Evolutionary conservation across 2,888 invertebrate genomes (phyloP).

Genomic region (Cosmia pyralina): DNA sequence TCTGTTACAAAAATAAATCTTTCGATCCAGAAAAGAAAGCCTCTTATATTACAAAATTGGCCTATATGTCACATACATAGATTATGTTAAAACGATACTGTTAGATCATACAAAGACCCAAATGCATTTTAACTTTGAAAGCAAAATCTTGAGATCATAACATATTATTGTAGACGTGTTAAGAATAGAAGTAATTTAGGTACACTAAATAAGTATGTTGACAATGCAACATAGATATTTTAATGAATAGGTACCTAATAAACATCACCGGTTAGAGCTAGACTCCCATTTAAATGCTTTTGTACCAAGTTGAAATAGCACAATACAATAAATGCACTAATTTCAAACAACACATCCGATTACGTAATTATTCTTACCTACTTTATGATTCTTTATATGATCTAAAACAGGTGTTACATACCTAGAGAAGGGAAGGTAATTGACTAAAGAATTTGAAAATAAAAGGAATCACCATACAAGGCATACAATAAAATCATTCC

Average conservation of each 20-base stretch:
- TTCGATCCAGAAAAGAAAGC: conserved; percentile 72
- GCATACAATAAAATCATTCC: conserved; percentile 23
- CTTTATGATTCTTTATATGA: conserved; percentile 51
- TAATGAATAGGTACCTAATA: background rate
- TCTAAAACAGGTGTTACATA: conserved; percentile 40
- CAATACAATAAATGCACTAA: conserved; percentile 7
- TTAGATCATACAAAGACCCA: conserved; percentile 63
- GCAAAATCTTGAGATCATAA: conserved; percentile 40
- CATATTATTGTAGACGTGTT: background rate
- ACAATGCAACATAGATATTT: background rate
- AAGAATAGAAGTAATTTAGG: background rate
- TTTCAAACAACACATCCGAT: background rate
- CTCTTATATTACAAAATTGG: conserved; percentile 60
- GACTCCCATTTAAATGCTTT: background rate
- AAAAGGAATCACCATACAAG: conserved; percentile 8
- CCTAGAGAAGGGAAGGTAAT: conserved; percentile 54
- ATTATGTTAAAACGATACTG: conserved; percentile 44
- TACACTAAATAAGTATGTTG: background rate
- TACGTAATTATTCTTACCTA: background rate
- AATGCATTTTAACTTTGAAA: conserved; percentile 26
- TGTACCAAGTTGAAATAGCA: background rate
- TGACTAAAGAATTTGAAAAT: conserved; percentile 54
- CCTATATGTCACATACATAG: conserved; percentile 52
- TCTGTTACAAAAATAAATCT: conserved; percentile 87
- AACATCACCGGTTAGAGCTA: too few species aligned